phyloP scores from a whole-genome alignment of 2,113 vertebrate genomes.

The Cyanocitta stelleri region DNA sequence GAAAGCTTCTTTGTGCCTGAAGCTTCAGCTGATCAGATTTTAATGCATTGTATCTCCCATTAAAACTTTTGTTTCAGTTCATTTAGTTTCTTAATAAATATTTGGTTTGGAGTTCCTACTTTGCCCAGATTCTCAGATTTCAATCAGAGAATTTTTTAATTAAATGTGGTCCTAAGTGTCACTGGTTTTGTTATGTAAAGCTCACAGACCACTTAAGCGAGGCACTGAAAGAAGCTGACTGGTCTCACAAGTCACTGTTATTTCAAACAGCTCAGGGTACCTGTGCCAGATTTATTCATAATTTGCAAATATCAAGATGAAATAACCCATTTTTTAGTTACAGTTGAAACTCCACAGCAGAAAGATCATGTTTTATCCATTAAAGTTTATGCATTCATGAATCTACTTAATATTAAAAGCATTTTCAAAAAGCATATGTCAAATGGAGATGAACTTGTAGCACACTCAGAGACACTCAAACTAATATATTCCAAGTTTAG shows the following conservation, averaged over 20 bases:
- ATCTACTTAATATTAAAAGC: neutral
- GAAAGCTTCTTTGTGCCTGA: neutral
- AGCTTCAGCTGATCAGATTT: neutral
- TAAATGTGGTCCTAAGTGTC: neutral
- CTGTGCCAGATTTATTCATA: neutral
- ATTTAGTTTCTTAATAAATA: neutral
- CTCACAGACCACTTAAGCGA: neutral
- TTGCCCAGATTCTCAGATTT: neutral
- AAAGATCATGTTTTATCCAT: neutral
- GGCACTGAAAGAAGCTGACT: neutral
- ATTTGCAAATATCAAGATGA: neutral
- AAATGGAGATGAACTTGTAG: neutral
- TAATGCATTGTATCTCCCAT: neutral
- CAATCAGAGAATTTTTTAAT: neutral
- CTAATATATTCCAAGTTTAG: neutral
- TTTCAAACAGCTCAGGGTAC: neutral
- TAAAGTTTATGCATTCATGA: neutral
- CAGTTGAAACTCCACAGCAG: neutral
- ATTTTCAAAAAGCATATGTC: neutral
- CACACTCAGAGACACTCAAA: neutral
- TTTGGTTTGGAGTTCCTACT: neutral
- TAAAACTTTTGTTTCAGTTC: neutral
- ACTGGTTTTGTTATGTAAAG: neutral
- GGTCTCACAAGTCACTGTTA: neutral
- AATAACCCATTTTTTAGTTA: neutral